Conservation (phyloP, 2,113 vertebrate species). For the Misgurnus mizolepis region DNA sequence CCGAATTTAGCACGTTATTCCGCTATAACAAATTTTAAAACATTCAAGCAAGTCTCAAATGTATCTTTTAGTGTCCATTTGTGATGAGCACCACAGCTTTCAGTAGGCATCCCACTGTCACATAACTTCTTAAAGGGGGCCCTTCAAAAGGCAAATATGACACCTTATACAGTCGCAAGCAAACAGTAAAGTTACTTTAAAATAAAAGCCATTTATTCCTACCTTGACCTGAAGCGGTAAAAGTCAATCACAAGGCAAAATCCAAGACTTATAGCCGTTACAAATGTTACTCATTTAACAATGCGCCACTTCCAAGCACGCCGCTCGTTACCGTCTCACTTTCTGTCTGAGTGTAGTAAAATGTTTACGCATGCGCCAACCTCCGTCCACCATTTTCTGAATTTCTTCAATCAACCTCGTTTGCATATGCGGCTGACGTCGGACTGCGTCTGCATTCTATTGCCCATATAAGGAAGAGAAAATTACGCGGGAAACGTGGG, state of each 20-base stretch:
- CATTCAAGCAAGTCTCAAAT: neutral
- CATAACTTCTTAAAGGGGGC: slow-evolving; percentile 49
- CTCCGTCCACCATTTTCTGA: slow-evolving; percentile 79
- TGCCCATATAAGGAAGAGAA: slow-evolving; percentile 86
- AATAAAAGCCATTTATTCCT: slow-evolving; percentile 19
- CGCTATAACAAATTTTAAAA: neutral
- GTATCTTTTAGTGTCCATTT: neutral
- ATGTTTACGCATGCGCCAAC: slow-evolving; percentile 76
- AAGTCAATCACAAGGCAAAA: neutral
- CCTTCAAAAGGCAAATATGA: slow-evolving; percentile 14
- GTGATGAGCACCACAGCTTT: neutral
- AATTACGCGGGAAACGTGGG: slow-evolving; percentile 83
- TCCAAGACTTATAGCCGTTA: slow-evolving; percentile 25
- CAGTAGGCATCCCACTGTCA: slow-evolving; percentile 24
- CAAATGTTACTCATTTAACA: slow-evolving; percentile 54
- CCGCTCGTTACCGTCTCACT: slow-evolving; percentile 56
- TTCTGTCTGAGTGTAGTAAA: slow-evolving; percentile 63
- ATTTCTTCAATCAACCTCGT: slow-evolving; percentile 82
- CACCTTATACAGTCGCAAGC: neutral
- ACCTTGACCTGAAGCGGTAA: slow-evolving; percentile 45
- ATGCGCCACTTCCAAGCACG: slow-evolving; percentile 49
- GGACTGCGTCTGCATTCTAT: slow-evolving; percentile 74
- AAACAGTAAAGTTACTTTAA: neutral
- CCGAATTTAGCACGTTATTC: neutral
- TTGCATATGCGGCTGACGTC: slow-evolving; percentile 77